Evolutionary conservation across 2,113 vertebrate genomes (phyloP), one percentile per base, ranked within the genome.

Genomic region (Vulpes vulpes): DNA sequence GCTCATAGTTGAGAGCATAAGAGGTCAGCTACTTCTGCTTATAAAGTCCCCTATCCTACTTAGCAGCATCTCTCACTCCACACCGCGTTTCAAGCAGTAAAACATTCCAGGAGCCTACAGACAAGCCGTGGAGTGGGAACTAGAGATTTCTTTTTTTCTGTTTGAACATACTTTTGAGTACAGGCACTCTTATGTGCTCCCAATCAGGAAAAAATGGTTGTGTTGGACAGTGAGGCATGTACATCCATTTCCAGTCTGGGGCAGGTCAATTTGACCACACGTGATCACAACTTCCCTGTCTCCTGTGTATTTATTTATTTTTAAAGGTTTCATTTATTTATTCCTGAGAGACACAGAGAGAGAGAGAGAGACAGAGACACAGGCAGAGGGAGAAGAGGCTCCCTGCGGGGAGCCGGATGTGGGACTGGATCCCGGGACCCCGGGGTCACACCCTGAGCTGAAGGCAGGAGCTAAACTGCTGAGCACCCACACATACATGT

Each of bases 281-380:
- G 4, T 14, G 17, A 0, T 23, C 57, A 2, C n/a, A 32, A 25
- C 0, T 51, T 38, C 1, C 8, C 0, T 8, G 23, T 11, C 55
- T 91, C n/a, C 20, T 19, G 9, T 43, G 43, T 43, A 43, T 43
- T 43, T 43, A 43, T 43, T 43, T 43, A 43, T 6, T 43, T 43
- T 43, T 43, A 43, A 43, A 43, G 43, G 1, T 43, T 43, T 43
- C 43, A 43, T 43, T 43, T 43, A 43, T 43, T 43, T 43, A 43
- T 43, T 43, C 43, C 43, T 43, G 6, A 43, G 43, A 43, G 43
- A 43, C 43, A 43, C 43, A 43, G 6, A 43, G 43, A 35, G 35
- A 35, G 43, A 43, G 43, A 43, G 43, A 7, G 43, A 43, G 43
- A 7, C 43, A 43, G 43, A 43, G 43, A 43, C 43, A 43, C 43